Evolutionary conservation across 2,113 vertebrate genomes (phyloP), one percentile per base, ranked within the genome.

Genomic region (Ancistrus triradiatus): DNA sequence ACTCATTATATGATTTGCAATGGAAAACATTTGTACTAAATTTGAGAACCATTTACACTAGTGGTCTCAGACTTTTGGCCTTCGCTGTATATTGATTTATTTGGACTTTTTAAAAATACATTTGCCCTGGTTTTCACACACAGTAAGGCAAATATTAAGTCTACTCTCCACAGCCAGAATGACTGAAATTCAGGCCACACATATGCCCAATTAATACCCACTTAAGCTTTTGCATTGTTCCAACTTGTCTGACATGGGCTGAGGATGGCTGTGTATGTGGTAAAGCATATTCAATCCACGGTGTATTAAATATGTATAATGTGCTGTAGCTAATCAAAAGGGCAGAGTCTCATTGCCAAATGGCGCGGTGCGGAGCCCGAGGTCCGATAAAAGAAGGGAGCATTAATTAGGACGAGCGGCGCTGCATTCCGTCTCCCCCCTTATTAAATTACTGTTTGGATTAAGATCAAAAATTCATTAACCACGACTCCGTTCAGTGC

Each of bases 391-490:
- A 77, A 73, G 73, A 59, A 77, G 64, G 67, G 73, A 59, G 66
- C 72, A 70, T 77, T 78, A 80, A 77, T 78, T 78, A 78, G 70
- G 70, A 66, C 44, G 76, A 77, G 63, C 74, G 68, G 72, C 52
- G 69, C 65, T 61, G 47, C 71, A 74, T 75, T 80, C 73, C 73
- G 72, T 59, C 44, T 59, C 71, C 71, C 68, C 60, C 72, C n/a
- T n/a, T 76, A 80, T 78, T 78, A 80, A 78, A 83, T 83, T 81
- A 81, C 76, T 80, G 76, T 81, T 81, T 83, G 80, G 78, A 83
- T 81, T 80, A 77, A 80, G 81, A 81, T 80, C 71, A 78, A 77
- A 81, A 80, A 80, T 81, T 80, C 76, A 81, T 80, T 80, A n/a
- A 80, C 78, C 49, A 69, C 25, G 60, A 66, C 63, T 47, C 66